Percentiles rank a stretch among this genome's conserved stretches.
phyloP scores from a whole-genome alignment of 2,888 invertebrate genomes.

The Macrosiphum euphorbiae region DNA sequence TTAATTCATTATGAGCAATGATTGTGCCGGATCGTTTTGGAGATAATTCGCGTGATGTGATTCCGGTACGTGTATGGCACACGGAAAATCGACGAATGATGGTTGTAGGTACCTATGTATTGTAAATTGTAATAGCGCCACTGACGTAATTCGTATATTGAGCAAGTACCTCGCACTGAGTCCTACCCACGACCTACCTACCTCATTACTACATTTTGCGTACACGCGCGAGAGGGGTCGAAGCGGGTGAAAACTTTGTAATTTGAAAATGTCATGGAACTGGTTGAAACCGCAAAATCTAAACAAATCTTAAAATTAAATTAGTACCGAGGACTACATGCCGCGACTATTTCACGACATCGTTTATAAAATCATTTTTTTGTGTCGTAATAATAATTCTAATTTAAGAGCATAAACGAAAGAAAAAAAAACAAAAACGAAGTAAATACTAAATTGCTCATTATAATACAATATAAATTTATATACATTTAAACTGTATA shows the following conservation, averaged over 20 bases:
- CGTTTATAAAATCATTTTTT: slow-evolving; percentile 23
- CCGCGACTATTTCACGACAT: not conserved
- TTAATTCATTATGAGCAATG: slow-evolving; percentile 52
- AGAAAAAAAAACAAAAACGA: not conserved
- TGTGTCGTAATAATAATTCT: slow-evolving; percentile 33
- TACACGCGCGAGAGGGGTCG: not conserved
- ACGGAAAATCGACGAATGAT: not conserved
- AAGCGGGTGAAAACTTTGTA: slow-evolving; percentile 6
- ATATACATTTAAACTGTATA: not conserved
- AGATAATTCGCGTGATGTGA: slow-evolving; percentile 8
- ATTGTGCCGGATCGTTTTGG: slow-evolving; percentile 17
- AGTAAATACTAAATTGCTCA: not conserved
- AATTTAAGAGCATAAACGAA: not conserved
- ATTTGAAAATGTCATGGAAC: slow-evolving; percentile 6
- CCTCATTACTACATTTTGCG: not conserved
- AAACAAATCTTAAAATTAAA: slow-evolving; percentile 29
- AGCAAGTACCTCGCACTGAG: not conserved
- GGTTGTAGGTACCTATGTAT: not conserved
- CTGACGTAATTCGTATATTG: slow-evolving; percentile 27
- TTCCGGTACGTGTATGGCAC: not conserved
- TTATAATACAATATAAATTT: not conserved
- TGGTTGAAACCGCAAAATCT: not conserved
- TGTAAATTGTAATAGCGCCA: not conserved
- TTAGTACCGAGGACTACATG: slow-evolving; percentile 42
- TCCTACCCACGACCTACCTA: not conserved